Evolutionary conservation across 2,113 vertebrate genomes (phyloP).

Genomic region (Gracilinanus agilis): DNA sequence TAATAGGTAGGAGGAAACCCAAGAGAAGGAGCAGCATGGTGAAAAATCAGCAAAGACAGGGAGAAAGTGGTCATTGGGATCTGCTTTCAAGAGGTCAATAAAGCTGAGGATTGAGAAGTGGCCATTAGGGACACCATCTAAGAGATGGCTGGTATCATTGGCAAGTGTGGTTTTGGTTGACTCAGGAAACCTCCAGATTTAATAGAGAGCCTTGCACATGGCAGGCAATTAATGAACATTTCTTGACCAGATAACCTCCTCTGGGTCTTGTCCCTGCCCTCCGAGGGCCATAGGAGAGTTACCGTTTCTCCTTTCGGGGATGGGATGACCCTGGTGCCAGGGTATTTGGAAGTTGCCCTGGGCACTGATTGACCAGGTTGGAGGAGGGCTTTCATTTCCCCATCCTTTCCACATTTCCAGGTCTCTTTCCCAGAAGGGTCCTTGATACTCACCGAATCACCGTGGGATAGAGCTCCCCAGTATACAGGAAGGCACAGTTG

Average conservation of each 20-base stretch:
- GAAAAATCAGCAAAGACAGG: too few relatives aligned
- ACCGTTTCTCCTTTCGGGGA: not conserved
- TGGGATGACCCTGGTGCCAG: not conserved
- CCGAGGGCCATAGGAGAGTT: not conserved
- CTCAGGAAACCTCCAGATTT: too few relatives aligned
- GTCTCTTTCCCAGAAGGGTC: not conserved
- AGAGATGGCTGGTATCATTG: too few relatives aligned
- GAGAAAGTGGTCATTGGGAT: too few relatives aligned
- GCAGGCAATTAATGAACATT: not conserved
- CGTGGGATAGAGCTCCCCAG: constrained; percentile 92
- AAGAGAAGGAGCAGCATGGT: too few relatives aligned
- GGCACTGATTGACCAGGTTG: not conserved
- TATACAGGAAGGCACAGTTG: constrained; percentile 90
- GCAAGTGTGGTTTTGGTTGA: too few relatives aligned
- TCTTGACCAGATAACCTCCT: not conserved
- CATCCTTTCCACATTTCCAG: not conserved
- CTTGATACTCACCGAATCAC: constrained; percentile 86
- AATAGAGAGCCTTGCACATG: too few relatives aligned
- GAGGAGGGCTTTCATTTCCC: not conserved
- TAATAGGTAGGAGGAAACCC: too few relatives aligned
- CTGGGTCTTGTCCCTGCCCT: not conserved
- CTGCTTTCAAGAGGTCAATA: too few relatives aligned
- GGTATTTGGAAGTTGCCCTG: not conserved
- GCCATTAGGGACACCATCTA: too few relatives aligned
- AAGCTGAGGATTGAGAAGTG: too few relatives aligned